These are phyloP conservation scores for Euphonia xanthogaster DNA, from an alignment of 2,797 vertebrate species.

Conservation along the genomic window DNA sequence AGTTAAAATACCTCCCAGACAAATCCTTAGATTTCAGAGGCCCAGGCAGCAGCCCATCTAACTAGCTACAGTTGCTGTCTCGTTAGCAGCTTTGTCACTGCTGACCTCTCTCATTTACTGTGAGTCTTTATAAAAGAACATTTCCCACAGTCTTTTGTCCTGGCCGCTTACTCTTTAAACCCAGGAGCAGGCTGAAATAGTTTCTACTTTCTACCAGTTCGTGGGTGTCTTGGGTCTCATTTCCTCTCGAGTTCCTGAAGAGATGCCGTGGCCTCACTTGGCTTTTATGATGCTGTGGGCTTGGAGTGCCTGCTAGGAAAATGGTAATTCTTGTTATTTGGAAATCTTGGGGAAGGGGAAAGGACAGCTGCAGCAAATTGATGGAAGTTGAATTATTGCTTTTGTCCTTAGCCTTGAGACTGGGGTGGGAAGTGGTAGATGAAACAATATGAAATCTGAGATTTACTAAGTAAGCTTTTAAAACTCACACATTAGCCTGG, in stretches of 20 bases:
- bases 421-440: background rate
- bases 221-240: background rate
- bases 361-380: background rate
- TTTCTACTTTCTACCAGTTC: background rate
- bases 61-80: background rate
- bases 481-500: background rate
- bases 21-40: background rate
- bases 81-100: background rate
- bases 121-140: background rate
- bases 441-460: background rate
- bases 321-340: background rate
- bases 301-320: background rate
- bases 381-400: background rate
- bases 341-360: background rate
- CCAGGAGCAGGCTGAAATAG: background rate
- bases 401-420: background rate
- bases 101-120: background rate
- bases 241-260: background rate
- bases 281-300: background rate
- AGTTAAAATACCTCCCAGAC: background rate
- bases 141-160: background rate
- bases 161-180: background rate
- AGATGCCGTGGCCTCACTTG: background rate
- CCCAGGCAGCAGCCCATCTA: background rate
- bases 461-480: background rate